Base-by-base conservation (phyloP, 2,888 invertebrate genomes). In the Plutella xylostella region DNA sequence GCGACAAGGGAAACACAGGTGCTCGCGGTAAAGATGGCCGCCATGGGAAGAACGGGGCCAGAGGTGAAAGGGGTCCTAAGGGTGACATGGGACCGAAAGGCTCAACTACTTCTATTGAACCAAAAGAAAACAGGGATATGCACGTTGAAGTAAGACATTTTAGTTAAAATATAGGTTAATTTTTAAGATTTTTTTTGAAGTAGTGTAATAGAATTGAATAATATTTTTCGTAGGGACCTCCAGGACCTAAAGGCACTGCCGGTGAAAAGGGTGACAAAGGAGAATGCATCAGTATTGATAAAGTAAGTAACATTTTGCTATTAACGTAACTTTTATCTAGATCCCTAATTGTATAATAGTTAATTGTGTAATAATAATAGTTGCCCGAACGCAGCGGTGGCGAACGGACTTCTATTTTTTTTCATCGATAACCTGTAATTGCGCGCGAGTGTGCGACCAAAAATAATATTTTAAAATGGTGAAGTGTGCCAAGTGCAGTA, bases 161-260 rank as follows among this genome's bases (percentile, higher is more conserved):
- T 6, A 28, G n/a, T 28, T 28, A 4, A 28, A 28, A 28, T 2
- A 7, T 5, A 7, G 25, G 5, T 28, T 12, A 3, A 28, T 28
- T 4, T 12, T 28, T 4, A 12, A n/a, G 3, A 28, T 2, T 6
- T 12, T 3, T 6, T 12, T 28, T 28, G 7, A 3, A 6, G 28
- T 28, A n/a, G 7, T 28, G 9, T 25, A 18, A n/a, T n/a, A n/a
- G n/a, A n/a, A n/a, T n/a, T n/a, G n/a, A n/a, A n/a, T n/a, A n/a
- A n/a, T n/a, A n/a, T 39, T 46, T 22, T 14, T 34, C 33, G 39
- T 63, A 69, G 56, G 88, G 88, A 28, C 55, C 68, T 11, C 51
- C 63, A 48, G 89, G 88, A 48, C 72, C 72, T 20, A 60, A 68
- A 45, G 88, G 87, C n/a, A 21, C 33, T 60, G 35, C 3, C 28